Percentiles rank a stretch among this genome's conserved stretches.
Evolutionary conservation across 2,888 invertebrate species (phyloP).

Genomic region (Tenodera sinensis): DNA sequence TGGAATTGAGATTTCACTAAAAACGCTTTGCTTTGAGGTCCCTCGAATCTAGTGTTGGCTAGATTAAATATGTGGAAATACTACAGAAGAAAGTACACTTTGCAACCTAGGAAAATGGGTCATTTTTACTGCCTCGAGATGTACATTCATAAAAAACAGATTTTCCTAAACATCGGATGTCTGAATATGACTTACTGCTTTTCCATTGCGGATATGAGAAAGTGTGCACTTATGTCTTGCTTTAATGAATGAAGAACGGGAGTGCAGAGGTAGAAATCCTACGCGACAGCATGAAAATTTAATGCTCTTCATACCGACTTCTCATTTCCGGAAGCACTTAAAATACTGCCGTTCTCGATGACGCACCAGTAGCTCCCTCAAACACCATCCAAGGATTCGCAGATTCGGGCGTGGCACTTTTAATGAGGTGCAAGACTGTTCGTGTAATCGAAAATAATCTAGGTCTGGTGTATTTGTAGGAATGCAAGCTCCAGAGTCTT

Average conservation of each 20-base stretch:
- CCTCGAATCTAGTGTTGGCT: no score
- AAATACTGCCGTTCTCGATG: background rate
- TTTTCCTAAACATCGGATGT: background rate
- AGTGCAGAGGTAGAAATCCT: background rate
- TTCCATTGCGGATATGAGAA: background rate
- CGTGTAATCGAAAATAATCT: background rate
- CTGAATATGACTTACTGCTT: background rate
- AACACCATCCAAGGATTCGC: background rate
- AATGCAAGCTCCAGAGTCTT: no score
- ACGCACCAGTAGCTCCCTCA: background rate
- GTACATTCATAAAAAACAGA: background rate
- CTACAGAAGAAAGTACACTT: accelerated
- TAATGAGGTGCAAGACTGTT: background rate
- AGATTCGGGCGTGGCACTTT: background rate
- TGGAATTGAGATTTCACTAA: no score
- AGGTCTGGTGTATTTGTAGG: background rate
- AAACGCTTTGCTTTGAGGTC: no score
- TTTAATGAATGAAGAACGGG: background rate
- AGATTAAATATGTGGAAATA: no score
- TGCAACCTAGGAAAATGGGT: no score
- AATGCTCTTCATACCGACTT: background rate
- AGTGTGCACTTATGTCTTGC: background rate
- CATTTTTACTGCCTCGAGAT: no score
- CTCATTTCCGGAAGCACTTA: background rate
- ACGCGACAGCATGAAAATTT: background rate